Percentiles rank a stretch among this genome's conserved stretches.
phyloP scores from a whole-genome alignment of 1,140 invertebrate genomes.

The Camponotus pennsylvanicus region DNA sequence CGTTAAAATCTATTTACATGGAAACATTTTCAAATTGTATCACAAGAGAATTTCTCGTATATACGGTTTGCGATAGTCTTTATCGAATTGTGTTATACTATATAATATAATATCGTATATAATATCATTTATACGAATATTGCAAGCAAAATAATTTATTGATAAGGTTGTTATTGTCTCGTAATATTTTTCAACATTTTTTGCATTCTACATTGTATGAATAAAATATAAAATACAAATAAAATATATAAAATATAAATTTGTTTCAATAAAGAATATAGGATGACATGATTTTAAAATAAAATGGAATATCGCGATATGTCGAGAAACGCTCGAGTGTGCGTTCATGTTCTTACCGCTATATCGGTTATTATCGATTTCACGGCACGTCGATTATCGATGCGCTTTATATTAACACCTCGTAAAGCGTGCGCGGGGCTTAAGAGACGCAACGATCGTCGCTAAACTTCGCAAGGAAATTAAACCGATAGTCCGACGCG shows the following conservation, averaged over 20 bases:
- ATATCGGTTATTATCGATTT: conserved; percentile 1
- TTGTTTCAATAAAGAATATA: neutral
- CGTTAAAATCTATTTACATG: conserved; percentile 38
- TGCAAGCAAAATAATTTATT: neutral
- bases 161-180: neutral
- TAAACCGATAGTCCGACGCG: conserved; percentile 72
- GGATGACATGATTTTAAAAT: neutral
- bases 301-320: neutral
- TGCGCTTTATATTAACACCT: conserved; percentile 52
- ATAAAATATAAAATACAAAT: neutral
- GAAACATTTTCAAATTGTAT: neutral
- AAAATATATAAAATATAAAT: neutral
- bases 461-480: conserved; percentile 69
- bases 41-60: neutral
- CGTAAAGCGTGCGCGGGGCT: conserved; percentile 40
- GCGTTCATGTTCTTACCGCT: neutral
- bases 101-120: neutral
- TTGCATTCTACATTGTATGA: neutral
- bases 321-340: neutral
- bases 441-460: conserved; percentile 59
- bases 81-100: neutral
- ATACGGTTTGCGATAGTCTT: neutral
- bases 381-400: conserved; percentile 44
- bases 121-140: neutral
- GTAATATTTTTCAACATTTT: neutral